phyloP scores from a whole-genome alignment of 2,113 vertebrate genomes.

The Albula glossodonta region DNA sequence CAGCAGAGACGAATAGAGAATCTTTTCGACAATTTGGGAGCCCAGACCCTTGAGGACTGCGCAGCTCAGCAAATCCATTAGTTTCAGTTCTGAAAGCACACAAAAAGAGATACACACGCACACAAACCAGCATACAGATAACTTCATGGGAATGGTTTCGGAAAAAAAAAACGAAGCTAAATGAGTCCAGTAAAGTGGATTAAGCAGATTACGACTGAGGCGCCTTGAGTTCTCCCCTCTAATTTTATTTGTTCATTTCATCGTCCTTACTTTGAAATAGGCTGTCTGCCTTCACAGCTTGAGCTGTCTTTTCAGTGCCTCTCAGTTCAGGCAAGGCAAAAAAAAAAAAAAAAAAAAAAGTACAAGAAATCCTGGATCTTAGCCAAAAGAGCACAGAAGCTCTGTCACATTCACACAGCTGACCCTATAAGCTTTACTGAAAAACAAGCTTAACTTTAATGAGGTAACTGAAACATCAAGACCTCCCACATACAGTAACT shows the following conservation, averaged over 20 bases:
- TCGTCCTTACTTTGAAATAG: neutral
- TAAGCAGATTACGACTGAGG: neutral
- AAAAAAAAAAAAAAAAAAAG: neutral
- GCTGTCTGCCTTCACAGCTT: neutral
- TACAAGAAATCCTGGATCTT: neutral
- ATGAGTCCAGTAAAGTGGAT: conserved; percentile 11
- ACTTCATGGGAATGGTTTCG: neutral
- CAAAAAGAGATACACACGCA: neutral
- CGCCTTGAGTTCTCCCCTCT: neutral
- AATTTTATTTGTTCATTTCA: neutral
- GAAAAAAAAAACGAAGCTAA: neutral
- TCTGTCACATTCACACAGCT: neutral
- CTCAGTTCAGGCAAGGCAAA: neutral
- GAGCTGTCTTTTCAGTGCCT: neutral
- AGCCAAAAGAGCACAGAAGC: neutral
- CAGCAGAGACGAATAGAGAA: neutral
- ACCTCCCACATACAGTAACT: neutral
- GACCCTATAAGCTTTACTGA: too few species aligned
- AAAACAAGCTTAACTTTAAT: neutral
- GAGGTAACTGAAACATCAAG: neutral
- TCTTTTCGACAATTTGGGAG: neutral
- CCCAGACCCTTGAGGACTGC: neutral
- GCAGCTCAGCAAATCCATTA: neutral
- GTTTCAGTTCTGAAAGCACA: neutral
- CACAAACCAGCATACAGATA: neutral